phyloP scores from a whole-genome alignment of 2,888 invertebrate species.

The Neoascia interrupta region DNA sequence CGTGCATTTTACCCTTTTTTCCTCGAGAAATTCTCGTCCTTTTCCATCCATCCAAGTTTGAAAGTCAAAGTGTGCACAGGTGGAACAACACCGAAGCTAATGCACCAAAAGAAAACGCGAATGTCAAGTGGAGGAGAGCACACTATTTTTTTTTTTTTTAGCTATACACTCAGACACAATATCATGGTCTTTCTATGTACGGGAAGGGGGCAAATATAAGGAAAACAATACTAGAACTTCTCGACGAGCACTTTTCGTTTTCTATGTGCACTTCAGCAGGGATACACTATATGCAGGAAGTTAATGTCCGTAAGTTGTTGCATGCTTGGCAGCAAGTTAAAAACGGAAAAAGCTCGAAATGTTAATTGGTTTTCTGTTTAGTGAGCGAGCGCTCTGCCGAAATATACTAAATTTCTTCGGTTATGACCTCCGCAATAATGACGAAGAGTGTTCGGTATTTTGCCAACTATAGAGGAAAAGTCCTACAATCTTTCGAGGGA shows the following conservation, averaged over 20 bases:
- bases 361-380: constrained; percentile 66
- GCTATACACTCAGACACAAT: constrained; percentile 15
- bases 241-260: constrained; percentile 5
- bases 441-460: constrained; percentile 35
- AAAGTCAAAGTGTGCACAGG: constrained; percentile 68
- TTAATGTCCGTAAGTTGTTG: constrained; percentile 68
- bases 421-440: constrained; percentile 51
- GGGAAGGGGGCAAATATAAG: no score
- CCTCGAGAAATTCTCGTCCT: not conserved
- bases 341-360: constrained; percentile 66
- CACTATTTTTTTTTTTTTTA: no score
- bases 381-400: constrained; percentile 51
- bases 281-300: constrained; percentile 58
- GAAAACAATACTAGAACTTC: no score
- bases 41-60: constrained; percentile 19
- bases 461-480: constrained; percentile 7
- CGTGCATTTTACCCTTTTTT: not conserved
- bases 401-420: constrained; percentile 42
- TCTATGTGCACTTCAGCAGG: constrained; percentile 31
- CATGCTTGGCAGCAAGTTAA: constrained; percentile 57
- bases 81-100: constrained; percentile 63
- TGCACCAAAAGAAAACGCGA: constrained; percentile 55
- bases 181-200: not conserved
- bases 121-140: constrained; percentile 43
- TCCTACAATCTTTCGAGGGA: not conserved